Evolutionary conservation across 92 coral and sea anemone species (phyloP).

Genomic region (Palythoa grandis): DNA sequence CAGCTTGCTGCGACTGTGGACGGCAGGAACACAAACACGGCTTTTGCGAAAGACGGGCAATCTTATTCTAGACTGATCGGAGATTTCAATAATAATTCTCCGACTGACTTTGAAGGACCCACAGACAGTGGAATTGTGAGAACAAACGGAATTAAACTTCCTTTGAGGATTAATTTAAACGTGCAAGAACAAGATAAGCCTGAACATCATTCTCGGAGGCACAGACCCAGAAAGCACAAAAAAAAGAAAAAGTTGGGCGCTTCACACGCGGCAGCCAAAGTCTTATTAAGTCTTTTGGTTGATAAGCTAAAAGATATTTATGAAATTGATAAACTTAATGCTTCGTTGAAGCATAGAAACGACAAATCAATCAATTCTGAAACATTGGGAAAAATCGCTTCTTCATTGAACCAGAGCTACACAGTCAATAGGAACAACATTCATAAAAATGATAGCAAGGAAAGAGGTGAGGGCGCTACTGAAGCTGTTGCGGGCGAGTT

Average conservation of each 20-base stretch:
- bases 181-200: conserved; percentile 18
- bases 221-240: conserved; percentile 51
- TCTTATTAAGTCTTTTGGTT: conserved; percentile 73
- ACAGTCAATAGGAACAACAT: conserved; percentile 49
- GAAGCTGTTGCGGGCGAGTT: conserved; percentile 37
- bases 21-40: conserved; percentile 28
- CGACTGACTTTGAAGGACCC: conserved; percentile 7
- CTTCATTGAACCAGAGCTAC: conserved; percentile 37
- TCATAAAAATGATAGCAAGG: conserved; percentile 15
- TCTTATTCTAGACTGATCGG: not conserved
- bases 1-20: conserved; percentile 57
- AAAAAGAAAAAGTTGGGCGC: conserved; percentile 42
- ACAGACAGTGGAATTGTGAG: not conserved
- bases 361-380: conserved; percentile 48
- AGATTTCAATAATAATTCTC: not conserved
- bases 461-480: not conserved
- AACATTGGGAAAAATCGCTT: conserved; percentile 68
- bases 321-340: conserved; percentile 75
- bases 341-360: conserved; percentile 18
- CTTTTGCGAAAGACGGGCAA: conserved; percentile 25
- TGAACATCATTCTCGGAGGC: conserved; percentile 49
- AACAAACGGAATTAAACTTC: not conserved
- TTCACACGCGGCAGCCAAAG: conserved; percentile 55
- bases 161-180: conserved; percentile 17
- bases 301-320: conserved; percentile 89